These are phyloP conservation scores for Dorcus parallelipipedus DNA, from an alignment of 2,888 invertebrate species.

Conservation along the genomic window DNA sequence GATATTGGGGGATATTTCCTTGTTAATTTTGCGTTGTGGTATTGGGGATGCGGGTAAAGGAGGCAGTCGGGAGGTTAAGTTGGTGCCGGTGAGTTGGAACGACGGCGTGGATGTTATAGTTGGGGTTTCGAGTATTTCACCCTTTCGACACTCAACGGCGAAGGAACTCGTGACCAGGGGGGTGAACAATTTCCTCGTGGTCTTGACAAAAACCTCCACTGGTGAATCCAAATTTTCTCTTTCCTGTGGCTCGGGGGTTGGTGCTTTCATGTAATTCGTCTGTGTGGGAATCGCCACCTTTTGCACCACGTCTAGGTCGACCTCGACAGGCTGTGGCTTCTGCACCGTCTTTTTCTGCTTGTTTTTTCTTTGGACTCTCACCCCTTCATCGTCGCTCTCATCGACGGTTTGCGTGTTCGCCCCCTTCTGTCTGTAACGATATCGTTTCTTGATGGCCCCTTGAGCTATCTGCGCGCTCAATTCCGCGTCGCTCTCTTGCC, in stretches of 20 bases:
- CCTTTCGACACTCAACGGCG: conserved; percentile 24
- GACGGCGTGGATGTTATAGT: conserved; percentile 14
- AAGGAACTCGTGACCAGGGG: conserved; percentile 46
- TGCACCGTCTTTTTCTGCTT: conserved; percentile 19
- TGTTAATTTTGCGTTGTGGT: conserved; percentile 54
- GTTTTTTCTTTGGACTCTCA: conserved; percentile 21
- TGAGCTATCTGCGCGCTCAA: conserved; percentile 25
- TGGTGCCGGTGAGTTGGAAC: conserved; percentile 23
- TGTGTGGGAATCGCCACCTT: conserved; percentile 37
- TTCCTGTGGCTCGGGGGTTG: conserved; percentile 7
- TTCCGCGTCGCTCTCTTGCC: conserved; percentile 7
- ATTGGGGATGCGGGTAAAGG: conserved; percentile 60
- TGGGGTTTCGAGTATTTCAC: conserved; percentile 16
- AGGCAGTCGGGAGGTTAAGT: conserved; percentile 43
- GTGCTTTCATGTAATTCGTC: conserved; percentile 26
- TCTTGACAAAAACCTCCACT: conserved; percentile 71
- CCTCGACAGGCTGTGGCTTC: conserved; percentile 7
- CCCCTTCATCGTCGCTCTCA: conserved; percentile 41
- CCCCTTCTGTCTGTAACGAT: conserved; percentile 40
- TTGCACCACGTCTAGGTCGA: conserved; percentile 32
- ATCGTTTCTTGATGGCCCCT: conserved; percentile 42
- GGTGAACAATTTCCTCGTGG: conserved; percentile 75
- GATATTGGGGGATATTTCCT: conserved; percentile 68
- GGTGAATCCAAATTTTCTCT: conserved; percentile 35
- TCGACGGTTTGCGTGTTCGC: conserved; percentile 30